phyloP scores from a whole-genome alignment of 53 echinoderm and acorn worm genomes.

The Echinarachnius parma region DNA sequence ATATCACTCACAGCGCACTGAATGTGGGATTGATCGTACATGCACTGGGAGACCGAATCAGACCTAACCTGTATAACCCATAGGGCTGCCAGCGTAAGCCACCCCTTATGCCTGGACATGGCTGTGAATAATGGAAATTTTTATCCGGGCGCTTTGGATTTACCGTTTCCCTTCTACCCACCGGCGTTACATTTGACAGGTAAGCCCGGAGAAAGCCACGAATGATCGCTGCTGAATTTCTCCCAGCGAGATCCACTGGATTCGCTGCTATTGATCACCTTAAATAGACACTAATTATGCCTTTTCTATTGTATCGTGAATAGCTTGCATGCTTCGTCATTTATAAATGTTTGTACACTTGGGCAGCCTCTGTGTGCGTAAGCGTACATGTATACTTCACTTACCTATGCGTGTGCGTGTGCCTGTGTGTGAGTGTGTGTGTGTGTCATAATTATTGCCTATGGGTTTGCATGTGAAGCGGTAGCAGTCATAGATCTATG shows the following conservation, averaged over 20 bases:
- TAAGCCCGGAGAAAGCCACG: constrained; percentile 37
- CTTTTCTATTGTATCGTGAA: constrained; percentile 36
- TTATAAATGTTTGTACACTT: constrained; percentile 24
- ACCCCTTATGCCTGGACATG: constrained; percentile 59
- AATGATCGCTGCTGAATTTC: not conserved
- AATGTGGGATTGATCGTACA: constrained; percentile 41
- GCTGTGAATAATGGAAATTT: constrained; percentile 94
- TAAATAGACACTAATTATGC: constrained; percentile 42
- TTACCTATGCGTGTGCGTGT: constrained; percentile 22
- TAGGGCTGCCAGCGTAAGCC: constrained; percentile 24
- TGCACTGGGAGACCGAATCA: constrained; percentile 21
- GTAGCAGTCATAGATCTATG: constrained; percentile 32
- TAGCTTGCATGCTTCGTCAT: constrained; percentile 20
- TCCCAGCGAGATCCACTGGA: not conserved
- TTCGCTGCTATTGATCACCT: constrained; percentile 10
- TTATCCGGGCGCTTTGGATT: constrained; percentile 79
- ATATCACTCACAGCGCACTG: constrained; percentile 30
- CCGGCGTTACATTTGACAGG: constrained; percentile 80
- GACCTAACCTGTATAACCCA: constrained; percentile 34
- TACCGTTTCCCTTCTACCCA: constrained; percentile 83
- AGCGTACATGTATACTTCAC: not conserved
- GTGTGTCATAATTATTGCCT: constrained; percentile 43
- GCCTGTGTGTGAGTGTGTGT: constrained; percentile 7
- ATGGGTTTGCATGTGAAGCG: constrained; percentile 9
- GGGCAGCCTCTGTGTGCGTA: not conserved